Percentiles rank a stretch among this genome's conserved stretches.
phyloP scores from a whole-genome alignment of 1,140 invertebrate genomes.

The Panulirus ornatus region DNA sequence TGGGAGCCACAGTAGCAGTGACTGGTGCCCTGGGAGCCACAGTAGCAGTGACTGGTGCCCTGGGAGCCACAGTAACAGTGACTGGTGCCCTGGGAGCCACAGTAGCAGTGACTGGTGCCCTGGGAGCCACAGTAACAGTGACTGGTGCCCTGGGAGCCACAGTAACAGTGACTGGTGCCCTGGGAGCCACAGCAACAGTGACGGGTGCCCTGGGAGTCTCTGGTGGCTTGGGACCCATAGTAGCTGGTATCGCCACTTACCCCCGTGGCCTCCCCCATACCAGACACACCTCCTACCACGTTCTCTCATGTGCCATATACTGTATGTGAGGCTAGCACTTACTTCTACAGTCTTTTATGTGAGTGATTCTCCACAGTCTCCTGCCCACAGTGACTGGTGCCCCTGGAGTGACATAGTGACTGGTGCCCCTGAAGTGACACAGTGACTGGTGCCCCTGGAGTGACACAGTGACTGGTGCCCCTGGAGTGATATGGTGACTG shows the following conservation, averaged over 20 bases:
- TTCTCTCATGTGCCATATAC: too few species aligned
- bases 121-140: neutral
- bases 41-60: neutral
- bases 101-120: neutral
- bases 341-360: too few species aligned
- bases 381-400: slow-evolving; percentile 4
- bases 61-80: neutral
- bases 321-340: too few species aligned
- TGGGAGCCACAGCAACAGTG: neutral
- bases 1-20: neutral
- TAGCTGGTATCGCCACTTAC: too few species aligned
- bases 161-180: neutral
- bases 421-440: neutral
- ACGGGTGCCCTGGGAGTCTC: neutral
- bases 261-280: too few species aligned
- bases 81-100: neutral
- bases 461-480: neutral
- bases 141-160: too few species aligned
- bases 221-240: neutral
- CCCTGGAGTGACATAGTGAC: neutral
- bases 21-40: neutral
- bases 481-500: neutral
- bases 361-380: too few species aligned
- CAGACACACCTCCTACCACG: too few species aligned
- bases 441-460: neutral